phyloP scores from a whole-genome alignment of 2,113 vertebrate genomes.

The Helogale parvula region DNA sequence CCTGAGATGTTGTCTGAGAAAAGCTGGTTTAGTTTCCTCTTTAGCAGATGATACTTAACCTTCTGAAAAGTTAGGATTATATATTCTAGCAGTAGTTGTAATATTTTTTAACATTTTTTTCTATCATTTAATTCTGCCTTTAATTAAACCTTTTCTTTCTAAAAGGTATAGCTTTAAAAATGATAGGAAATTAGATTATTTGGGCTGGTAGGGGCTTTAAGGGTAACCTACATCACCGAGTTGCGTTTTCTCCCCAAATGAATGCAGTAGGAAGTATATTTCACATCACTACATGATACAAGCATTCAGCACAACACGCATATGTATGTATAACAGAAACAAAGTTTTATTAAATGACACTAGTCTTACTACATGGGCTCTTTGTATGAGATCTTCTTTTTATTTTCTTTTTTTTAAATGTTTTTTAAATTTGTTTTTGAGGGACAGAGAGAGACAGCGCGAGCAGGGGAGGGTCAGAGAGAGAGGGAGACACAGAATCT shows the following conservation, averaged over 20 bases:
- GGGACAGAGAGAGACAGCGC: too few species aligned
- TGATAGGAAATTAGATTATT: neutral
- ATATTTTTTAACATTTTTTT: slow-evolving; percentile 25
- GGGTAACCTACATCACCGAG: neutral
- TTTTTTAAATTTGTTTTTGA: too few species aligned
- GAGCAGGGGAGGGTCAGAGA: too few species aligned
- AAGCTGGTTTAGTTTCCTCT: neutral
- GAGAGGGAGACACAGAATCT: too few species aligned
- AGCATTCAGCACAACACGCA: neutral
- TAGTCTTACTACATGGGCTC: neutral
- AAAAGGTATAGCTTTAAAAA: neutral
- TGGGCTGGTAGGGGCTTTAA: neutral
- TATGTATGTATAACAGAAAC: neutral
- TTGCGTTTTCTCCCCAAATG: neutral
- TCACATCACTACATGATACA: neutral
- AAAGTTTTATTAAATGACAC: neutral
- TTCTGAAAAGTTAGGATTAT: neutral
- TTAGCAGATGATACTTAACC: neutral
- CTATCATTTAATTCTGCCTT: neutral
- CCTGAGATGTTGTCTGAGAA: neutral
- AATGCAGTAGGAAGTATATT: neutral
- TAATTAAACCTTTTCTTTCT: slow-evolving; percentile 38
- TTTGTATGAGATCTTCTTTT: neutral
- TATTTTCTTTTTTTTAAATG: too few species aligned
- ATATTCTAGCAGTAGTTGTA: neutral